Evolutionary conservation across 2,797 vertebrate species (phyloP).

Genomic region (Rhinophrynus dorsalis): DNA sequence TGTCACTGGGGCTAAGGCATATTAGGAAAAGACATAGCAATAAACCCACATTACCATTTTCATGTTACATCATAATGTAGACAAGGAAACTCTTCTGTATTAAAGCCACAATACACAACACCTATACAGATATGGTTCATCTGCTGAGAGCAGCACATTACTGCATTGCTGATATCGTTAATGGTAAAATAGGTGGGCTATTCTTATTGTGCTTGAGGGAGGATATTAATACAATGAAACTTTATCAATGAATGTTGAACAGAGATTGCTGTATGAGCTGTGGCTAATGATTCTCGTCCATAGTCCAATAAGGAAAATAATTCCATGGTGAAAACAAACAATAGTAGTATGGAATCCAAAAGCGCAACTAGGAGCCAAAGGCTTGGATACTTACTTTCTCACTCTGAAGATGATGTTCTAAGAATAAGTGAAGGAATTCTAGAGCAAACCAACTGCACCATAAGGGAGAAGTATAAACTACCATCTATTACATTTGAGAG

Average conservation of each 20-base stretch:
- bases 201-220: neutral
- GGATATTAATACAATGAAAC: neutral
- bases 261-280: neutral
- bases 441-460: too few relatives aligned
- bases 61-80: constrained; percentile 1
- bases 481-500: too few relatives aligned
- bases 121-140: neutral
- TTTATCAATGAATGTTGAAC: neutral
- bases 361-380: neutral
- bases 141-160: neutral
- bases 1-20: constrained; percentile 37
- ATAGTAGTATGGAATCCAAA: neutral
- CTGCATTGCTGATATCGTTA: constrained; percentile 14
- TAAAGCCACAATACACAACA: constrained; percentile 8
- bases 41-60: neutral
- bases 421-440: too few relatives aligned
- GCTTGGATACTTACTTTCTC: neutral
- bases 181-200: neutral
- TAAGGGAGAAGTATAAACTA: too few relatives aligned
- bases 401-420: too few relatives aligned
- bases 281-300: neutral
- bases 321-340: constrained; percentile 24
- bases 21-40: constrained; percentile 5
- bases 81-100: neutral
- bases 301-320: too few relatives aligned